Conservation (phyloP, 2,113 vertebrate species). For the Campylorhamphus procurvoides region DNA sequence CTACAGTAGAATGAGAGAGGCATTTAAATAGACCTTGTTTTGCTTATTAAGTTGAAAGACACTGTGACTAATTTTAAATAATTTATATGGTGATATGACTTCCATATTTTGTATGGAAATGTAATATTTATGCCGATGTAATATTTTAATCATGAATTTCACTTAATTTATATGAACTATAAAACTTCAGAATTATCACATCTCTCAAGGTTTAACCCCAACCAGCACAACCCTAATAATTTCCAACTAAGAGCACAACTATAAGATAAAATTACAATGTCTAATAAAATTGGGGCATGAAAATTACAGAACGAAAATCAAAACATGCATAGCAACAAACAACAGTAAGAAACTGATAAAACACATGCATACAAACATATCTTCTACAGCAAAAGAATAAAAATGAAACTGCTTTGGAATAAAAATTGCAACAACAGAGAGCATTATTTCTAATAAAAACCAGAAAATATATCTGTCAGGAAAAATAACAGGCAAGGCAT, state of each 20-base stretch:
- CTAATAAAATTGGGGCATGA: neutral
- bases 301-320: neutral
- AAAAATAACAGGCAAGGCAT: neutral
- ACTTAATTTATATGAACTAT: neutral
- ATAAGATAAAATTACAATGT: neutral
- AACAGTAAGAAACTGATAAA: neutral
- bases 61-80: neutral
- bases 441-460: neutral
- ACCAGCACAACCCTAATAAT: neutral
- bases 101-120: neutral
- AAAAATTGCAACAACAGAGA: neutral
- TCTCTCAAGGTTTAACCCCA: neutral
- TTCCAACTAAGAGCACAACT: neutral
- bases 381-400: neutral
- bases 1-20: neutral
- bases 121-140: neutral
- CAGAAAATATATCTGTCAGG: neutral
- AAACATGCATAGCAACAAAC: neutral
- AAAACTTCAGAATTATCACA: neutral
- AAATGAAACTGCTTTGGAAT: neutral
- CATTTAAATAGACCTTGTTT: neutral
- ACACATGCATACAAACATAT: neutral
- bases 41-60: neutral
- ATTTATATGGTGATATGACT: neutral
- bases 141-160: neutral